Percentiles rank a stretch among this genome's conserved stretches.
These are phyloP conservation scores for Crocidura indochinensis DNA, from an alignment of 2,797 vertebrate species.

Conservation along the genomic window DNA sequence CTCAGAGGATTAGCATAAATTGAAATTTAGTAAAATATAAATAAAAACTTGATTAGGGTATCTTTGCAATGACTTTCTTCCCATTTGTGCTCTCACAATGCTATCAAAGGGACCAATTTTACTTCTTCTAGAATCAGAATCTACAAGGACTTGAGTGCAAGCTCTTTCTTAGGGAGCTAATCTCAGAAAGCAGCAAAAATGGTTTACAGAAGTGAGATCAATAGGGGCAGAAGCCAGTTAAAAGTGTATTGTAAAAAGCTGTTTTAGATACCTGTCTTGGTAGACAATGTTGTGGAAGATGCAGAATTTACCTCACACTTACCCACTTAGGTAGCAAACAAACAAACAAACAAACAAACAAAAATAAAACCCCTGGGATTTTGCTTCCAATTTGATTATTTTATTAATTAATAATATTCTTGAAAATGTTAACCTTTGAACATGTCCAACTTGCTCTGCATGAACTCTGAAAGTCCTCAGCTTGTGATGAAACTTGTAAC, in stretches of 20 bases:
- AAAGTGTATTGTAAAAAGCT: not conserved
- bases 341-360: not conserved
- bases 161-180: not conserved
- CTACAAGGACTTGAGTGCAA: not conserved
- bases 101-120: not conserved
- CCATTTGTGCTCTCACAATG: not conserved
- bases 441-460: not conserved
- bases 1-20: slow-evolving; percentile 7
- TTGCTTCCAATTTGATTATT: not conserved
- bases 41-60: not conserved
- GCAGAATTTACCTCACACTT: not conserved
- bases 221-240: not conserved
- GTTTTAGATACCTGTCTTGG: not conserved
- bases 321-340: not conserved
- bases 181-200: not conserved
- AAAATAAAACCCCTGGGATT: no score
- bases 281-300: not conserved
- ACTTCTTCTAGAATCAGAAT: not conserved
- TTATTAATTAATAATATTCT: not conserved
- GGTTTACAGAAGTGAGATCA: not conserved
- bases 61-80: not conserved
- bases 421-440: not conserved
- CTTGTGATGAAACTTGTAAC: not conserved
- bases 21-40: slow-evolving; percentile 23
- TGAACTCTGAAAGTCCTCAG: not conserved